Base-by-base conservation (phyloP, 2,113 vertebrate genomes). In the Vidua chalybeata region DNA sequence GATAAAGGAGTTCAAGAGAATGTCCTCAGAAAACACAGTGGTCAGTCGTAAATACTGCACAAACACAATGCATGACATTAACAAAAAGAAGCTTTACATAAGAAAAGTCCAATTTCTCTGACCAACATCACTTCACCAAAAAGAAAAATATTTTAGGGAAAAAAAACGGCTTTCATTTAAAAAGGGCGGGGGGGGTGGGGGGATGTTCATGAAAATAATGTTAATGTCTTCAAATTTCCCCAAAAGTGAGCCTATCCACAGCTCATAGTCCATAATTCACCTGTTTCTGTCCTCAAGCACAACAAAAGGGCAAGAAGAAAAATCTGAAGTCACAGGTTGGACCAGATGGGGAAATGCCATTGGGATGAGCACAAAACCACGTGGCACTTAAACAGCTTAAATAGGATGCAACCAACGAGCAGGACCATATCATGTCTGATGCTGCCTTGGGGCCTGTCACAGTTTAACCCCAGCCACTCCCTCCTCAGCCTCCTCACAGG, bases 111-210 rank as follows among this genome's bases (percentile, higher is more conserved):
- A 3, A 21, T 61, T 90, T 90, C 63, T 67, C 16, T 33, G 7
- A 71, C 16, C 12, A 74, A 33, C 33, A 66, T 15, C 0, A 0
- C 30, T 80, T 90, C 15, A 63, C 12, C 11, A 71, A 80, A 58
- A 74, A 39, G 3, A 10, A 26, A 66, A 74, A 54, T 17, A 45
- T 28, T 37, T 86, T 67, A 24, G 14, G 30, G 17, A 33, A 75
- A 80, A 64, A 11, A 86, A 4, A 8, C 7, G 5, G 24, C 26
- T 88, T 93, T 39, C 26, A 35, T 83, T 89, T 80, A 10, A 35
- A 37, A 80, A 43, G 7, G 2, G 1, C 5, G 35, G 35, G 7
- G 4, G 0, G 0, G 1, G 1, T n/a, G 46, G 2, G 6, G 6
- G 1, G 0, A 7, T 30, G 15, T 67, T 51, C 15, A 39, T 71